These are phyloP conservation scores for Eptatretus burgeri DNA, from an alignment of 2,113 vertebrate species.

Conservation along the genomic window DNA sequence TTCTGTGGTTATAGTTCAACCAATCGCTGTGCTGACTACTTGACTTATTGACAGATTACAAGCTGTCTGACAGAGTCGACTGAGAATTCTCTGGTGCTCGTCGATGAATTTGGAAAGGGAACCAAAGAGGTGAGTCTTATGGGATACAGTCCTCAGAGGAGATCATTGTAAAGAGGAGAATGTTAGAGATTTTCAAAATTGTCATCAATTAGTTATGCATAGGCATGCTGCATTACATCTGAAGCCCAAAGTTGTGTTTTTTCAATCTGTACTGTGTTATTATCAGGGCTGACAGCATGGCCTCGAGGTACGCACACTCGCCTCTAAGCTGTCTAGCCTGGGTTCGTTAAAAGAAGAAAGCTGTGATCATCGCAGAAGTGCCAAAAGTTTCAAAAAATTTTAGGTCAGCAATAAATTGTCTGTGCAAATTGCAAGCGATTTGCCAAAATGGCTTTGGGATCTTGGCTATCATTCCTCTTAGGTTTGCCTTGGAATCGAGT, in stretches of 20 bases:
- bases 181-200: not conserved
- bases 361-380: too few species aligned
- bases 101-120: slow-evolving; percentile 95
- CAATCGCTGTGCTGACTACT: not conserved
- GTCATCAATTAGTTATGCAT: not conserved
- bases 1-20: too few species aligned
- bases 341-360: too few species aligned
- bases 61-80: slow-evolving; percentile 56
- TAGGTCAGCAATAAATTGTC: too few species aligned
- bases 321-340: too few species aligned
- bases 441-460: too few species aligned
- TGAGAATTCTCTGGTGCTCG: slow-evolving; percentile 49
- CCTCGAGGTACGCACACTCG: too few species aligned
- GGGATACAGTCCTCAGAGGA: not conserved
- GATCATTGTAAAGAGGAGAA: slow-evolving; percentile 8
- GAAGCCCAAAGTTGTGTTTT: not conserved
- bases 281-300: not conserved
- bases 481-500: too few species aligned
- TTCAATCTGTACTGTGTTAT: not conserved
- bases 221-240: not conserved
- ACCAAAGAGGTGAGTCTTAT: slow-evolving; percentile 48
- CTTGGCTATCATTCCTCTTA: too few species aligned
- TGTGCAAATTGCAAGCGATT: too few species aligned
- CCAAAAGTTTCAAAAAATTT: too few species aligned
- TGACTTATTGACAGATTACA: slow-evolving; percentile 22